Percentiles rank a stretch among this genome's conserved stretches.
phyloP scores from a whole-genome alignment of 1,140 invertebrate species.

The Drosophila burlai region DNA sequence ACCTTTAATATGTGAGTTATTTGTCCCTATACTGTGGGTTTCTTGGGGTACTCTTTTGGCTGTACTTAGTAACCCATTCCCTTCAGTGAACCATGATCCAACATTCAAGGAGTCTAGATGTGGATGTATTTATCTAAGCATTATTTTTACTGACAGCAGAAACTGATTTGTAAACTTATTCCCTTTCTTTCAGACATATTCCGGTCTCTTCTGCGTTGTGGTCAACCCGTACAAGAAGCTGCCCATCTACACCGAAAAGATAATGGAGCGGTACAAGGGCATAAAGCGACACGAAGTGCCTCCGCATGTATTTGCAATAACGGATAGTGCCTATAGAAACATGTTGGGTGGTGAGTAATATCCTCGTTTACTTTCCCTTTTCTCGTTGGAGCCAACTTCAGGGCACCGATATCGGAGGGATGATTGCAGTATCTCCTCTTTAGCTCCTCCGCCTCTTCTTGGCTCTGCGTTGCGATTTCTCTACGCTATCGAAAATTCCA shows the following conservation, averaged over 20 bases:
- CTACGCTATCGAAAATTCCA: constrained; percentile 64
- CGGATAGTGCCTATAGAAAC: constrained; percentile 98
- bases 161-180: not conserved
- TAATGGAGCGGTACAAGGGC: constrained; percentile 99
- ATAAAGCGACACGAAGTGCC: constrained; percentile 99
- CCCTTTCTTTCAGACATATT: constrained; percentile 95
- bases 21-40: not conserved
- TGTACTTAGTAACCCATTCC: not conserved
- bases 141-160: not conserved
- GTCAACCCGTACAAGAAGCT: constrained; percentile 99
- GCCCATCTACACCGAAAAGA: constrained; percentile 99
- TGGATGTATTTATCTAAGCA: too few species aligned
- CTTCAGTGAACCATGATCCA: not conserved
- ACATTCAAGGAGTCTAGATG: not conserved
- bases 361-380: constrained; percentile 1
- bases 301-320: constrained; percentile 99
- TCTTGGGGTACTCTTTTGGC: not conserved
- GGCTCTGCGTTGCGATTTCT: constrained; percentile 17
- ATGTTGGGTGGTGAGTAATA: constrained; percentile 97
- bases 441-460: constrained; percentile 6
- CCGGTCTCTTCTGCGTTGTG: constrained; percentile 99
- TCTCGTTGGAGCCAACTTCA: constrained; percentile 87
- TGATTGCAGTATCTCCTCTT: constrained; percentile 2
- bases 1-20: not conserved
- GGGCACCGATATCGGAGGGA: constrained; percentile 98